Conservation (phyloP, 2,113 vertebrate species). For the Alaudala cheleensis region DNA sequence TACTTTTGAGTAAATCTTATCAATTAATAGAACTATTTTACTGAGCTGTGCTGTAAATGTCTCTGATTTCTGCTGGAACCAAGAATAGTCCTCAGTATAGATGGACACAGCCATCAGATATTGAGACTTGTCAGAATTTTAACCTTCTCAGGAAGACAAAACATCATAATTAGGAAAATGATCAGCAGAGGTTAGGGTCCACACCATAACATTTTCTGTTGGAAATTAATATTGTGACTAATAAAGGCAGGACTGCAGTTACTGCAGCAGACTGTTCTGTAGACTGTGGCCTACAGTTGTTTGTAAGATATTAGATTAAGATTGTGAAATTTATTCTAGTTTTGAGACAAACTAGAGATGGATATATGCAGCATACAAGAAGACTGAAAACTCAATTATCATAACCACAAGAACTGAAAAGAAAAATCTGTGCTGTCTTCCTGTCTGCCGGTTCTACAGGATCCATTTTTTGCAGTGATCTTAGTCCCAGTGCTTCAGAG, state of each 20-base stretch:
- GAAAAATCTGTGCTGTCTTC: constrained; percentile 27
- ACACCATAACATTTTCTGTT: not conserved
- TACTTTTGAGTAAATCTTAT: constrained; percentile 3
- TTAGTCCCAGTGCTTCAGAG: constrained; percentile 47
- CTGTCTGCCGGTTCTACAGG: not conserved
- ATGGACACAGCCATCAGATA: not conserved
- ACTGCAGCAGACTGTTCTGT: constrained; percentile 36
- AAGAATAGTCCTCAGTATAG: not conserved
- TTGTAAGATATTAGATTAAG: constrained; percentile 53
- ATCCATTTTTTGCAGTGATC: constrained; percentile 39
- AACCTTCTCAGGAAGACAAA: constrained; percentile 50
- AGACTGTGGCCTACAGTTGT: constrained; percentile 32
- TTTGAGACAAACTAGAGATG: constrained; percentile 43
- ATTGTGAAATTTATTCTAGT: constrained; percentile 17
- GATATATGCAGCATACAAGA: constrained; percentile 29
- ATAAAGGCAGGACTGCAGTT: constrained; percentile 13
- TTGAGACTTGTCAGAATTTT: constrained; percentile 7
- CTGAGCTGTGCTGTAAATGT: not conserved
- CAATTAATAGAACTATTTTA: not conserved
- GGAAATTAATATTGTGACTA: constrained; percentile 10
- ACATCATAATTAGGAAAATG: not conserved
- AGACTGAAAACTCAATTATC: constrained; percentile 34
- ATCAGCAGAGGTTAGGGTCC: not conserved
- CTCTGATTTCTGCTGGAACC: constrained; percentile 1
- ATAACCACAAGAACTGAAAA: constrained; percentile 23